Percentiles rank a stretch among this genome's conserved stretches.
phyloP scores from a whole-genome alignment of 2,113 vertebrate species.

The Pseudopipra pipra region DNA sequence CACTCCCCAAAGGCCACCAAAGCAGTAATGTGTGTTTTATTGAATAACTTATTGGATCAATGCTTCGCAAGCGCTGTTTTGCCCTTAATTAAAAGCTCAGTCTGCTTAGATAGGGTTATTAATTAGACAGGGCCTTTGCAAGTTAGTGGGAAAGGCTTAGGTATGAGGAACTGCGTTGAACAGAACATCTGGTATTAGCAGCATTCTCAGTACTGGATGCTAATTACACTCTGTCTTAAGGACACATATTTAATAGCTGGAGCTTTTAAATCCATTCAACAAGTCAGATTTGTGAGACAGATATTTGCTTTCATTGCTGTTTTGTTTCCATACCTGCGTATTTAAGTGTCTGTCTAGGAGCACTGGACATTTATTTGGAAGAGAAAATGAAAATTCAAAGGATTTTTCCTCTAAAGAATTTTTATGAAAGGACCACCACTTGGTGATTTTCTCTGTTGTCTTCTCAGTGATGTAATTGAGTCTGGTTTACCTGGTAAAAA shows the following conservation, averaged over 20 bases:
- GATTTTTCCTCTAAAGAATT: not conserved
- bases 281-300: not conserved
- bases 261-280: not conserved
- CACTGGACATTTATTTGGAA: not conserved
- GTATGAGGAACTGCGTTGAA: not conserved
- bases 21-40: not conserved
- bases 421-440: not conserved
- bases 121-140: not conserved
- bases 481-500: not conserved
- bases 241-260: not conserved
- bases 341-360: not conserved
- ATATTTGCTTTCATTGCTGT: not conserved
- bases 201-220: not conserved
- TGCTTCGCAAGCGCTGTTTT: not conserved
- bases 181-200: not conserved
- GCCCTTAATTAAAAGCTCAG: not conserved
- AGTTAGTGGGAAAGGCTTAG: not conserved
- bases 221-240: not conserved
- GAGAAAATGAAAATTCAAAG: not conserved
- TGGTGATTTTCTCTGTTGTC: not conserved
- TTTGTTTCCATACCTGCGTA: not conserved
- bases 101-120: not conserved
- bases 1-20: not conserved
- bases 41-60: not conserved
- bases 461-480: not conserved